phyloP scores from a whole-genome alignment of 2,888 invertebrate species.

The Elaeidobius kamerunicus region DNA sequence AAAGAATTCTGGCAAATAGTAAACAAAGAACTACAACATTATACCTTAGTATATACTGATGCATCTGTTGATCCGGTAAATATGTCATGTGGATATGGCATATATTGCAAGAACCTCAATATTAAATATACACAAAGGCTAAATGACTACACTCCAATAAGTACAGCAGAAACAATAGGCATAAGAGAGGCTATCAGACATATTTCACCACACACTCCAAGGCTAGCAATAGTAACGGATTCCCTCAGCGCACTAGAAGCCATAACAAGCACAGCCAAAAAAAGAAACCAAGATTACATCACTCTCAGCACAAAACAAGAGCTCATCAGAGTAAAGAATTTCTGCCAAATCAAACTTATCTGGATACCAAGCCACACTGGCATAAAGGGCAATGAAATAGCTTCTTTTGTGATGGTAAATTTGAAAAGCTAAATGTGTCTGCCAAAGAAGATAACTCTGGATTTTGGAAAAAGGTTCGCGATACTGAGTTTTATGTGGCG shows the following conservation, averaged over 20 bases:
- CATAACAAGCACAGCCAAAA: too few species aligned
- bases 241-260: neutral
- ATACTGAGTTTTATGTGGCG: conserved; percentile 29
- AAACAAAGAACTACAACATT: neutral
- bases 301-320: neutral
- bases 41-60: neutral
- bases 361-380: neutral
- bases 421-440: conserved; percentile 3
- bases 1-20: neutral
- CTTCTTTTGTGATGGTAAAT: conserved; percentile 24
- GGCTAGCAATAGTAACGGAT: neutral
- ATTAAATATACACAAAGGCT: neutral
- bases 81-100: neutral
- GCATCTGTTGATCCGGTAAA: neutral
- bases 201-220: neutral
- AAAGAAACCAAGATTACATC: neutral
- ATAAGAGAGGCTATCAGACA: neutral
- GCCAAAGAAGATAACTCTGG: neutral
- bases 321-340: neutral
- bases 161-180: neutral
- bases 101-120: neutral
- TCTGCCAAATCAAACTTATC: neutral
- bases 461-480: conserved; percentile 33
- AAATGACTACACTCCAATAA: neutral
- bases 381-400: neutral